Conservation (phyloP, 92 coral and sea anemone genomes). For the Actinostola sp. region DNA sequence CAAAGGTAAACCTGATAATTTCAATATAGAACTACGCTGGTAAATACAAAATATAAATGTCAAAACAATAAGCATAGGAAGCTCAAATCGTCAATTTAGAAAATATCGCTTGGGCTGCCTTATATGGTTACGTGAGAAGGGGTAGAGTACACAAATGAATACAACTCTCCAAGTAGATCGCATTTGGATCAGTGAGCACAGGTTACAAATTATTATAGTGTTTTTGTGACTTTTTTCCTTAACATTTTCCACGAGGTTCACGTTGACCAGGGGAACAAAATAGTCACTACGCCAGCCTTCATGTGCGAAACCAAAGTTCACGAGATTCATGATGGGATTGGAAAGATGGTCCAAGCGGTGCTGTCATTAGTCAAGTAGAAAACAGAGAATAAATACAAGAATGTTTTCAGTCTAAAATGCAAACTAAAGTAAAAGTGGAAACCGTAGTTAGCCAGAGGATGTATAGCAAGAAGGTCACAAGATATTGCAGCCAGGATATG, state of each 20-base stretch:
- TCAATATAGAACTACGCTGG: too few relatives aligned
- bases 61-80: too few relatives aligned
- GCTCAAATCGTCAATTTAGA: too few relatives aligned
- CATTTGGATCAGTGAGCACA: too few relatives aligned
- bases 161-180: too few relatives aligned
- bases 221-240: constrained; percentile 40
- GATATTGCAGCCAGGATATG: too few relatives aligned
- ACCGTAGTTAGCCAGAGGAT: background rate
- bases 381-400: background rate
- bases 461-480: too few relatives aligned
- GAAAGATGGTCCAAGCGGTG: constrained; percentile 68
- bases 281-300: constrained; percentile 83
- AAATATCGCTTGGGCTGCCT: too few relatives aligned
- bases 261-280: constrained; percentile 68
- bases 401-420: background rate
- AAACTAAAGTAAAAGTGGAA: background rate
- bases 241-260: constrained; percentile 69
- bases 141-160: too few relatives aligned
- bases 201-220: background rate
- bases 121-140: too few relatives aligned
- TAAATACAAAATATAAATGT: too few relatives aligned
- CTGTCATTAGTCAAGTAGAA: constrained; percentile 29
- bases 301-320: constrained; percentile 80
- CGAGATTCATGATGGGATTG: constrained; percentile 81
- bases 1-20: too few relatives aligned